Percentiles rank a stretch among this genome's conserved stretches.
Conservation (phyloP, 1,140 invertebrate species). For the Proales similis region DNA sequence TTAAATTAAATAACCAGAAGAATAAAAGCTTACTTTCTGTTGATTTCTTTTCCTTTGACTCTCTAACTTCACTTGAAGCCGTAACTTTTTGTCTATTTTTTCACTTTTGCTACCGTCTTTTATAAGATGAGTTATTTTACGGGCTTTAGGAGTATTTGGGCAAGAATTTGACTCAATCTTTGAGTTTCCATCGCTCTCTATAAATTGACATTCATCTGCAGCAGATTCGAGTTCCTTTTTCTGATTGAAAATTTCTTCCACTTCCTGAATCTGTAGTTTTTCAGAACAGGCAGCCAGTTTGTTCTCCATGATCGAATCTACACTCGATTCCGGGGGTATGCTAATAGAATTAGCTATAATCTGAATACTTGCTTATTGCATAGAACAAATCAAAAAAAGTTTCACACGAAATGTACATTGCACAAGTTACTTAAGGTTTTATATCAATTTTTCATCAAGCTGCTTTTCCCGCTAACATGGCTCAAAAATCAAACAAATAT, state of each 20-base stretch:
- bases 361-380: too few species aligned
- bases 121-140: not conserved
- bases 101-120: not conserved
- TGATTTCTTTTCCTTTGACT: conserved; percentile 17
- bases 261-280: not conserved
- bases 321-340: too few species aligned
- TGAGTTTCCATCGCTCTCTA: not conserved
- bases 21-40: conserved; percentile 7
- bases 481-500: too few species aligned
- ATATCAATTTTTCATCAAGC: too few species aligned
- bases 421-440: too few species aligned
- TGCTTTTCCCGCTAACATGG: too few species aligned
- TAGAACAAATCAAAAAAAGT: too few species aligned
- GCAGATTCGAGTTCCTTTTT: not conserved
- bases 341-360: too few species aligned
- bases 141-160: conserved; percentile 9
- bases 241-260: too few species aligned
- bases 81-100: conserved; percentile 31
- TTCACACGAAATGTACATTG: too few species aligned
- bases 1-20: not conserved
- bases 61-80: conserved; percentile 11
- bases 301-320: too few species aligned
- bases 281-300: too few species aligned
- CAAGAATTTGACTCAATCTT: not conserved
- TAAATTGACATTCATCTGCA: not conserved